phyloP scores from a whole-genome alignment of 2,888 invertebrate genomes.

The Saturnia pavonia region DNA sequence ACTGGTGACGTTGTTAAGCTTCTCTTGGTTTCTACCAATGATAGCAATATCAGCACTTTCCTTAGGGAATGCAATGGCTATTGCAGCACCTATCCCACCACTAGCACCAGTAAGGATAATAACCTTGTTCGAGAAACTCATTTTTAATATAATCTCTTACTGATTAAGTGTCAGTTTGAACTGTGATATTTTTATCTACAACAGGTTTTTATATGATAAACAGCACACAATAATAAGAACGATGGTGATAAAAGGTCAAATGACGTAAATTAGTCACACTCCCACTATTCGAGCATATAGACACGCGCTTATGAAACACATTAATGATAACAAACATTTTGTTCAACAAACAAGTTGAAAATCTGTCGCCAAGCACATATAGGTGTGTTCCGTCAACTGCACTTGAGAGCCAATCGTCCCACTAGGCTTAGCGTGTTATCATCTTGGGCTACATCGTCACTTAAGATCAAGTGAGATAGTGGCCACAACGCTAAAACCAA shows the following conservation, averaged over 20 bases:
- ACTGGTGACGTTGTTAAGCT: slow-evolving; percentile 25
- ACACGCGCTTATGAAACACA: too few species aligned
- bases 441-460: too few species aligned
- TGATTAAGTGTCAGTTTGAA: not conserved
- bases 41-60: slow-evolving; percentile 34
- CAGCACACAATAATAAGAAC: not conserved
- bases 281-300: too few species aligned
- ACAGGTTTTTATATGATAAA: not conserved
- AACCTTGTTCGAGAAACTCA: slow-evolving; percentile 45
- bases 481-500: too few species aligned
- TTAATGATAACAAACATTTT: too few species aligned
- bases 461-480: too few species aligned
- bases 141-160: slow-evolving; percentile 20
- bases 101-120: slow-evolving; percentile 47
- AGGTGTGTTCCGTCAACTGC: too few species aligned
- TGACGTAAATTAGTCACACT: too few species aligned
- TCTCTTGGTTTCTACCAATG: slow-evolving; percentile 31
- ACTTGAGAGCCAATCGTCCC: too few species aligned
- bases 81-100: slow-evolving; percentile 47
- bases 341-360: too few species aligned
- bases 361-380: too few species aligned
- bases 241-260: not conserved
- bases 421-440: too few species aligned
- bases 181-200: not conserved
- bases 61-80: slow-evolving; percentile 41